Evolutionary conservation across 2,113 vertebrate genomes (phyloP).

Genomic region (human): DNA sequence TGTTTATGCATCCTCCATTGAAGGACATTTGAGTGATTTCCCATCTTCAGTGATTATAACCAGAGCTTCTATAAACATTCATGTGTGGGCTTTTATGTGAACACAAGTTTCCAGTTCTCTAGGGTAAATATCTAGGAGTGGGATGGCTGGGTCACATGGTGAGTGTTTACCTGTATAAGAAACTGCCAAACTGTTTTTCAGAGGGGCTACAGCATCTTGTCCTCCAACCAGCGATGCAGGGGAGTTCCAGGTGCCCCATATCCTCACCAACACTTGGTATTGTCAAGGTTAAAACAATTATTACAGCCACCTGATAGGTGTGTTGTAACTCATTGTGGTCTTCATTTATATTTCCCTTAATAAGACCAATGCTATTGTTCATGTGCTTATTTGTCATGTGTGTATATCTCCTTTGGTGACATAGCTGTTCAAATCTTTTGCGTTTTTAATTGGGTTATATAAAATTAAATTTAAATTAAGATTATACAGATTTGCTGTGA

Average conservation of each 20-base stretch:
- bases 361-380: neutral
- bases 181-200: neutral
- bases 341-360: neutral
- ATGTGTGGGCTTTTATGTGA: neutral
- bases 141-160: neutral
- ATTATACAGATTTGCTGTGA: no score
- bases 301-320: neutral
- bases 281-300: neutral
- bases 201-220: neutral
- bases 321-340: neutral
- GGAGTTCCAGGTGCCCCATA: neutral
- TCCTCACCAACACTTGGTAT: neutral
- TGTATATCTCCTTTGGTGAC: neutral
- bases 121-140: neutral
- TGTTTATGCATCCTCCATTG: neutral
- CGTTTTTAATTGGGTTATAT: neutral
- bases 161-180: neutral
- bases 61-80: neutral
- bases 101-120: neutral
- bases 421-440: neutral
- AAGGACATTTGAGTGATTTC: neutral
- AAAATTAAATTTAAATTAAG: no score
- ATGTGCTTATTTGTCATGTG: neutral
- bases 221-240: no score
- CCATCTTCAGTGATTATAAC: neutral